Conservation (phyloP, 2,888 invertebrate genomes). For the Sesia bembeciformis region DNA sequence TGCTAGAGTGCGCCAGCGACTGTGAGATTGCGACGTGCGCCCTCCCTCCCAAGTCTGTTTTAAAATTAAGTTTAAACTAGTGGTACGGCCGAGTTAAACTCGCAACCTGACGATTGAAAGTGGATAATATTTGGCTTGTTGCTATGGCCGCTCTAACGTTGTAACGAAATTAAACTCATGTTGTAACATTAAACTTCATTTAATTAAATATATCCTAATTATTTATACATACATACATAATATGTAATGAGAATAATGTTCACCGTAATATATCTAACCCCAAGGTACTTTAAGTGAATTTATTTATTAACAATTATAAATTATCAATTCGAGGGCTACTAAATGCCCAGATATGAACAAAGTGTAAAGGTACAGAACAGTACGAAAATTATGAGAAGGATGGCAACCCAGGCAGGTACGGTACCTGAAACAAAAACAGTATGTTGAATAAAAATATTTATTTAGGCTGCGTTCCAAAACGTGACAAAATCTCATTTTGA, state of each 20-base stretch:
- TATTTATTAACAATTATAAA: slow-evolving; percentile 16
- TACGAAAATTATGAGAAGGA: slow-evolving; percentile 82
- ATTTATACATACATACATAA: slow-evolving; percentile 38
- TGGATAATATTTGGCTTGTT: too few species aligned
- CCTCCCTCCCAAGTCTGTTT: too few species aligned
- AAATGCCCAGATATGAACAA: slow-evolving; percentile 89
- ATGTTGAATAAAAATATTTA: neutral
- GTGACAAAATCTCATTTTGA: too few species aligned
- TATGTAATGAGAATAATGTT: slow-evolving; percentile 39
- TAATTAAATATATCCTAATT: slow-evolving; percentile 58
- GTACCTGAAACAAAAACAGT: slow-evolving; percentile 76
- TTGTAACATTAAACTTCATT: slow-evolving; percentile 48
- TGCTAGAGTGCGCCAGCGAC: too few species aligned
- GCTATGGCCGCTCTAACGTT: too few species aligned
- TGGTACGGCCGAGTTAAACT: too few species aligned
- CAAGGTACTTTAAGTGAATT: slow-evolving; percentile 23
- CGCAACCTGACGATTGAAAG: too few species aligned
- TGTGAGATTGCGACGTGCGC: too few species aligned
- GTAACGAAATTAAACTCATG: too few species aligned
- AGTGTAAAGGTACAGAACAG: slow-evolving; percentile 85
- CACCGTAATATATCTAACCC: slow-evolving; percentile 31
- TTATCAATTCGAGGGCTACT: slow-evolving; percentile 11
- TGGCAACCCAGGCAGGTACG: slow-evolving; percentile 87
- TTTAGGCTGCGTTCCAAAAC: too few species aligned
- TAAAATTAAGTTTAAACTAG: too few species aligned